Evolutionary conservation across 1,140 invertebrate species (phyloP), one percentile per base, ranked within the genome.

Genomic region (Euwallacea similis): DNA sequence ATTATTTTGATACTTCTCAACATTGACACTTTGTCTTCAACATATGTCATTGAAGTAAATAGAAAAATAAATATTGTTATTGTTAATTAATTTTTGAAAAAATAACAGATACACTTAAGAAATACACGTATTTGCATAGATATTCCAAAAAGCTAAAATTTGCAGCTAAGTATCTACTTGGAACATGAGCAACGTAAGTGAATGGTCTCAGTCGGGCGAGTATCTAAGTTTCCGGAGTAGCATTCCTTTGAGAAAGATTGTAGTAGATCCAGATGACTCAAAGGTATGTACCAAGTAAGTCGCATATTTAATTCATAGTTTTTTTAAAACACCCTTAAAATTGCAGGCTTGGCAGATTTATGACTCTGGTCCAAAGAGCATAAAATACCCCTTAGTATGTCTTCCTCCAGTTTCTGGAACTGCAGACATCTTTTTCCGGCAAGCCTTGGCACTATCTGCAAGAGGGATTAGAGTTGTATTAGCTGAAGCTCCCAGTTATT

Each of bases 361-460:
- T 82, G 94, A 96, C 82, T 91, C 92, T 69, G 93, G 93, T 50
- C 94, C 94, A 7, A 90, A 91, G 79, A 87, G 85, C 54, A 86
- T 96, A 4, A 87, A 85, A 66, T 92, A 88, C 80, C 94, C 94
- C 7, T 76, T 96, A 42, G 84, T 96, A 73, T 96, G 93, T 85
- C 84, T 96, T 71, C 93, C 94, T 50, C 93, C 94, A 47, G 93
- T 93, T 0, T 94, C 92, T 77, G 94, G 94, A 0, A 94, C 92
- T 10, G 93, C 94, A 42, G 94, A 97, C 84, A 87, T 94, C 13
- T 96, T 91, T 83, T 96, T 90, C 78, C 89, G 89, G 79, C 94
- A 96, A 84, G 86, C 96, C 16, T 83, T 95, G 69, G 86, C 89
- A 11, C 82, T 96, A 7, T 88, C 91, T 47, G 88, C 90, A 0